These are phyloP conservation scores for Agrochola macilenta DNA, from an alignment of 2,888 invertebrate genomes.

Conservation along the genomic window DNA sequence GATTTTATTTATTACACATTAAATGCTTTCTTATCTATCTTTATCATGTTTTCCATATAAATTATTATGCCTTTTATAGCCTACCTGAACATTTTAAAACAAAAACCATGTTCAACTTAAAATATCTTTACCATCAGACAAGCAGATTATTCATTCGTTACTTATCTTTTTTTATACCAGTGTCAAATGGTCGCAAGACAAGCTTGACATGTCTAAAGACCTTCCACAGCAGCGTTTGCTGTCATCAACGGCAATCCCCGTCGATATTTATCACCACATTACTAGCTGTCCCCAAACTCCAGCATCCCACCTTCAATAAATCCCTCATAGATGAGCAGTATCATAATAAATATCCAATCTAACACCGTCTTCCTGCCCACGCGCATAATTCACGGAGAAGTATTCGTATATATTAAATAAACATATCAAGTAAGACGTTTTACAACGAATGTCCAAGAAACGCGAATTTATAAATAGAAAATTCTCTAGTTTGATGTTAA, in stretches of 20 bases:
- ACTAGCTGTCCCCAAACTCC: constrained; percentile 58
- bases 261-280: constrained; percentile 66
- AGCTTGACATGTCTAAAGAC: constrained; percentile 46
- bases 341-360: constrained; percentile 88
- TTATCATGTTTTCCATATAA: constrained; percentile 1
- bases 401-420: constrained; percentile 89
- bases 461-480: constrained; percentile 84
- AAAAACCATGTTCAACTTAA: constrained; percentile 40
- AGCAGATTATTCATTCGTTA: constrained; percentile 45
- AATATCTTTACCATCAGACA: constrained; percentile 47
- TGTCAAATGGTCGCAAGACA: constrained; percentile 49
- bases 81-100: constrained; percentile 35
- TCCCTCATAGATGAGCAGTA: constrained; percentile 85
- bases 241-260: constrained; percentile 59
- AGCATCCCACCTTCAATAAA: constrained; percentile 78
- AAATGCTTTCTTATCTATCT: background rate
- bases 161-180: constrained; percentile 52
- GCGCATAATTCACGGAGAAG: constrained; percentile 87
- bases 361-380: constrained; percentile 88
- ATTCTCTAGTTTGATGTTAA: constrained; percentile 74
- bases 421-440: constrained; percentile 86
- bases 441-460: constrained; percentile 83
- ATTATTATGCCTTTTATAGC: constrained; percentile 21
- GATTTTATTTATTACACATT: constrained; percentile 6
- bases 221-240: constrained; percentile 57